These are phyloP conservation scores for Thunnus thynnus DNA, from an alignment of 2,113 vertebrate genomes.

Conservation along the genomic window DNA sequence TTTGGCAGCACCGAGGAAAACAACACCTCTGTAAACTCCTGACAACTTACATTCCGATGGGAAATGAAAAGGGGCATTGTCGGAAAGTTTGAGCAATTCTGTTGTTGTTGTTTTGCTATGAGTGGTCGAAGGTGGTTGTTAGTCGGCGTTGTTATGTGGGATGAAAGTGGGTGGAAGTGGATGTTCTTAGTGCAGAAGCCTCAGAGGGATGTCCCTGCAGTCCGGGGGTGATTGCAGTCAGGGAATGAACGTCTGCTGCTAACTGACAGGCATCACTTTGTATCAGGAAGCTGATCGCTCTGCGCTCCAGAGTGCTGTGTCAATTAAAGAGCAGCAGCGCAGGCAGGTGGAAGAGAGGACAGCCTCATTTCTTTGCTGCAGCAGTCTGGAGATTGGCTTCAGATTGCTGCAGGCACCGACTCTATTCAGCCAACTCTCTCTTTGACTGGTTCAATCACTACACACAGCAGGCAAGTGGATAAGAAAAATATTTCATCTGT, in stretches of 20 bases:
- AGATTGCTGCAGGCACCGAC: slow-evolving; percentile 65
- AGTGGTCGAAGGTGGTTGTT: slow-evolving; percentile 16
- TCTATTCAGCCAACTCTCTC: slow-evolving; percentile 53
- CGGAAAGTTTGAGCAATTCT: slow-evolving; percentile 35
- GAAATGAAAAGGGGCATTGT: slow-evolving; percentile 42
- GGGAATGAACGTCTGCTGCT: slow-evolving; percentile 35
- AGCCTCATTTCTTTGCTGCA: slow-evolving; percentile 60
- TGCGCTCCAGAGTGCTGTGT: slow-evolving; percentile 50
- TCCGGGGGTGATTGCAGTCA: slow-evolving; percentile 39
- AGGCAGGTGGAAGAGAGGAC: slow-evolving; percentile 61
- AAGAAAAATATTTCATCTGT: slow-evolving; percentile 52
- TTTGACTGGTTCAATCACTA: slow-evolving; percentile 58
- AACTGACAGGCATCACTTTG: slow-evolving; percentile 73
- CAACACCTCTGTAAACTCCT: slow-evolving; percentile 38
- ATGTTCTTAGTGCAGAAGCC: slow-evolving; percentile 26
- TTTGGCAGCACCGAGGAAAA: slow-evolving; percentile 46
- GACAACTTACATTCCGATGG: slow-evolving; percentile 34
- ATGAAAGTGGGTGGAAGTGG: slow-evolving; percentile 26
- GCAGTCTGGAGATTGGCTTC: slow-evolving; percentile 64
- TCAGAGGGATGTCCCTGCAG: background rate
- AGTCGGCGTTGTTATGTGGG: slow-evolving; percentile 26
- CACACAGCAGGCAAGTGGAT: slow-evolving; percentile 51
- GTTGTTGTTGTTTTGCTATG: slow-evolving; percentile 31
- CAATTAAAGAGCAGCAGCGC: slow-evolving; percentile 66
- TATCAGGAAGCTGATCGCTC: slow-evolving; percentile 71